Evolutionary conservation across 2,888 invertebrate genomes (phyloP).

Genomic region (Limnephilus lunatus): DNA sequence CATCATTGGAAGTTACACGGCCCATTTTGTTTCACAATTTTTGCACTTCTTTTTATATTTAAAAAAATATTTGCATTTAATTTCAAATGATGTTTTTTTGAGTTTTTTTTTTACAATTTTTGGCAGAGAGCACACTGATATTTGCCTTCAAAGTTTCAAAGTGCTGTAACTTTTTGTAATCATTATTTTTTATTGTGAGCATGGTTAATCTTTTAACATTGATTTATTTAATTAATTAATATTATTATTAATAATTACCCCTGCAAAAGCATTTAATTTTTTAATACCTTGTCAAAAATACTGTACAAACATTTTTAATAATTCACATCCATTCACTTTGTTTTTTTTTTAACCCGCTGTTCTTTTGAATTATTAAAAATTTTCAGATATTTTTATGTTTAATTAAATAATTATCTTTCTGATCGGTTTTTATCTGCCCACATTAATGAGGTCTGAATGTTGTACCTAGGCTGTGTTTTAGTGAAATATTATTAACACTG

Average conservation of each 20-base stretch:
- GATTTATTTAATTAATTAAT: too few species aligned
- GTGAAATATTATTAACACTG: background rate
- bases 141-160: background rate
- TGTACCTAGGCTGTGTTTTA: background rate
- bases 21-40: background rate
- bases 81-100: background rate
- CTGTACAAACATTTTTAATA: background rate
- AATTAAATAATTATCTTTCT: background rate
- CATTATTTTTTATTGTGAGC: background rate
- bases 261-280: background rate
- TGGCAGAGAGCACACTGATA: background rate
- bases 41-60: background rate
- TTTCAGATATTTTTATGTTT: background rate
- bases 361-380: background rate
- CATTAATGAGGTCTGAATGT: background rate
- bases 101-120: background rate
- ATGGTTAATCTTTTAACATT: background rate
- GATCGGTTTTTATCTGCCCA: background rate
- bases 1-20: background rate
- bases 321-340: background rate
- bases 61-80: background rate
- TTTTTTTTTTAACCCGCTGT: background rate
- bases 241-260: background rate
- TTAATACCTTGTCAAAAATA: background rate
- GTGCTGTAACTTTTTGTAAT: background rate